Conservation (phyloP, 1,140 invertebrate species). For the Heliconius hermathena region DNA sequence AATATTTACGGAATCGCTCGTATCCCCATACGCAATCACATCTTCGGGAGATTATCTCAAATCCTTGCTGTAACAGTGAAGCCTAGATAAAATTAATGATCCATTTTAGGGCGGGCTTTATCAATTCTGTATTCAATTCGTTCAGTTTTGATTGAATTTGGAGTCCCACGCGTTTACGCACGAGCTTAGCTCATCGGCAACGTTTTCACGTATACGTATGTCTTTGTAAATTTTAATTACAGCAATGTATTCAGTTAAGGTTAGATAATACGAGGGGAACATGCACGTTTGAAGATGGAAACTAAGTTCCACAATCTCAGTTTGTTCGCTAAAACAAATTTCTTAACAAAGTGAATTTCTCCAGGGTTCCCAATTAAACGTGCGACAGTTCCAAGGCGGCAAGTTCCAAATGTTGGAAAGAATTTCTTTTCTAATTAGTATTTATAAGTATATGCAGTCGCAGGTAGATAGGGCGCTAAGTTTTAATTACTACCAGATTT, state of each 20-base stretch:
- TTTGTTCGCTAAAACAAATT: constrained; percentile 62
- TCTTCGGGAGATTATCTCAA: constrained; percentile 25
- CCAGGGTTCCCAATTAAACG: constrained; percentile 77
- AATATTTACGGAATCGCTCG: constrained; percentile 10
- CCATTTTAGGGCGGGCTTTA: constrained; percentile 39
- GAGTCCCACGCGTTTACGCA: constrained; percentile 44
- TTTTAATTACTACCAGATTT: constrained; percentile 72
- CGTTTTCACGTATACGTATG: constrained; percentile 53
- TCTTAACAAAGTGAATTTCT: constrained; percentile 69
- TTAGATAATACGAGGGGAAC: constrained; percentile 32
- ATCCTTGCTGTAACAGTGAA: constrained; percentile 35
- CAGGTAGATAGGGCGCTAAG: constrained; percentile 55
- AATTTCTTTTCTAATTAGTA: constrained; percentile 75
- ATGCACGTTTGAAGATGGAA: constrained; percentile 39
- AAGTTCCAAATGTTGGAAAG: constrained; percentile 74
- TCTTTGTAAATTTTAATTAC: constrained; percentile 55
- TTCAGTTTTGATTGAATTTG: constrained; percentile 44
- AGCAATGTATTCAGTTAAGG: constrained; percentile 16
- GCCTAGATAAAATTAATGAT: constrained; percentile 46
- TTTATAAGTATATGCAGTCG: constrained; percentile 69
- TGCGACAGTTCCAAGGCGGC: constrained; percentile 60
- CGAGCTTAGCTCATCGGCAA: constrained; percentile 43
- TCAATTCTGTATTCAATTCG: constrained; percentile 46
- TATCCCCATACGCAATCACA: constrained; percentile 18
- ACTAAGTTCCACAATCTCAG: constrained; percentile 54